These are phyloP conservation scores for Platyrinchus mystaceus DNA, from an alignment of 2,797 vertebrate species.

Conservation along the genomic window DNA sequence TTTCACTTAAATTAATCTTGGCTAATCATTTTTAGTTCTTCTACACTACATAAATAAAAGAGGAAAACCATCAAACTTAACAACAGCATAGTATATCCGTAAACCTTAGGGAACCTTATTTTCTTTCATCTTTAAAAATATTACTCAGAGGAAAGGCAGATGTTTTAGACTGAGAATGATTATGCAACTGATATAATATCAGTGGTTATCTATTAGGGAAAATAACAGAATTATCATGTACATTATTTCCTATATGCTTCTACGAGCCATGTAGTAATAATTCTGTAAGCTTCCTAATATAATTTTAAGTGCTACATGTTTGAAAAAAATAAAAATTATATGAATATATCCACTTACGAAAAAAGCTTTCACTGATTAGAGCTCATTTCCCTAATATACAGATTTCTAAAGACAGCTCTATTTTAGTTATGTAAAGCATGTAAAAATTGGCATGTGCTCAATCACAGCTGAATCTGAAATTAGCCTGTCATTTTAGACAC, in stretches of 20 bases:
- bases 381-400: conserved; percentile 75
- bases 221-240: conserved; percentile 44
- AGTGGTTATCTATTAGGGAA: conserved; percentile 52
- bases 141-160: conserved; percentile 30
- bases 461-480: conserved; percentile 80
- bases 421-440: conserved; percentile 80
- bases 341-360: conserved; percentile 65
- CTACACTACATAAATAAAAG: background rate
- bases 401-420: conserved; percentile 78
- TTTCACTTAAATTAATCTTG: background rate
- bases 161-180: conserved; percentile 29
- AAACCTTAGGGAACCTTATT: conserved; percentile 3
- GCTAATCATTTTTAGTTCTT: background rate
- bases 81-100: background rate
- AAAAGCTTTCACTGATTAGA: conserved; percentile 71
- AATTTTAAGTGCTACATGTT: conserved; percentile 49
- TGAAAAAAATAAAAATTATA: conserved; percentile 63
- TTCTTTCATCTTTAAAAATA: conserved; percentile 35
- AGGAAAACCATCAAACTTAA: background rate
- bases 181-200: conserved; percentile 45
- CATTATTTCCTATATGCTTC: conserved; percentile 49
- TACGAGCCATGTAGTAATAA: background rate
- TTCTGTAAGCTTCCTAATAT: conserved; percentile 41
- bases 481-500: conserved; percentile 76
- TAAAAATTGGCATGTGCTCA: conserved; percentile 76